These are phyloP conservation scores for Nemotelus nigrinus DNA, from an alignment of 2,888 invertebrate genomes.

Conservation along the genomic window DNA sequence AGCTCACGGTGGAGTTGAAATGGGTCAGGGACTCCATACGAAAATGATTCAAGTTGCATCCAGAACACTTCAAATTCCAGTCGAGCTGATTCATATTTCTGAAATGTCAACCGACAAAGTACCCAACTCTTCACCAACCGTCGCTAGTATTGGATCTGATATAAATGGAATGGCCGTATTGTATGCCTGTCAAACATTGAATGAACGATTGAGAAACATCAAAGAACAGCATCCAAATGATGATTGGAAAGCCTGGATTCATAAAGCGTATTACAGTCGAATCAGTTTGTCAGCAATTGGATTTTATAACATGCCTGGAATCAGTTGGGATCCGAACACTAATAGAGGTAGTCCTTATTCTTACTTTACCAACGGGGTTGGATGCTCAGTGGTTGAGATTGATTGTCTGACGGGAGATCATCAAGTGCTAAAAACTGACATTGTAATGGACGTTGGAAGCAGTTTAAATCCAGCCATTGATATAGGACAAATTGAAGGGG, in stretches of 20 bases:
- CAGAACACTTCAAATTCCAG: constrained; percentile 74
- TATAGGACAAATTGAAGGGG: constrained; percentile 96
- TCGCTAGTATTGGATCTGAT: constrained; percentile 89
- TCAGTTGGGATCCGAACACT: constrained; percentile 76
- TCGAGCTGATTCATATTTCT: constrained; percentile 79
- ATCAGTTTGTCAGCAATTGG: constrained; percentile 85
- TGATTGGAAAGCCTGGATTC: constrained; percentile 87
- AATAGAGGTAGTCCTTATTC: constrained; percentile 79
- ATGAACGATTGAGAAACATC: constrained; percentile 77
- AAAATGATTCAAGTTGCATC: constrained; percentile 95
- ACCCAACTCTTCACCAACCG: constrained; percentile 89
- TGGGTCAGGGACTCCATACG: constrained; percentile 96
- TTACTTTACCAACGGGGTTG: constrained; percentile 88
- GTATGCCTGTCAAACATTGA: constrained; percentile 81
- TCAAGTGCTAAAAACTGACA: constrained; percentile 86
- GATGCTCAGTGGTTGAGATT: constrained; percentile 89
- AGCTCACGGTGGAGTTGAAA: constrained; percentile 92
- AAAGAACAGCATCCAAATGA: constrained; percentile 79
- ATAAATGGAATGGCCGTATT: constrained; percentile 91
- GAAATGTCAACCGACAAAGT: constrained; percentile 91
- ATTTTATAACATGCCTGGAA: constrained; percentile 79
- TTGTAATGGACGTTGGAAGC: constrained; percentile 96
- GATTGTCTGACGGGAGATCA: constrained; percentile 96
- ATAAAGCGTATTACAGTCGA: constrained; percentile 78
- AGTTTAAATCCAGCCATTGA: constrained; percentile 97